phyloP scores from a whole-genome alignment of 2,888 invertebrate species.

The Pemphredon lugubris region DNA sequence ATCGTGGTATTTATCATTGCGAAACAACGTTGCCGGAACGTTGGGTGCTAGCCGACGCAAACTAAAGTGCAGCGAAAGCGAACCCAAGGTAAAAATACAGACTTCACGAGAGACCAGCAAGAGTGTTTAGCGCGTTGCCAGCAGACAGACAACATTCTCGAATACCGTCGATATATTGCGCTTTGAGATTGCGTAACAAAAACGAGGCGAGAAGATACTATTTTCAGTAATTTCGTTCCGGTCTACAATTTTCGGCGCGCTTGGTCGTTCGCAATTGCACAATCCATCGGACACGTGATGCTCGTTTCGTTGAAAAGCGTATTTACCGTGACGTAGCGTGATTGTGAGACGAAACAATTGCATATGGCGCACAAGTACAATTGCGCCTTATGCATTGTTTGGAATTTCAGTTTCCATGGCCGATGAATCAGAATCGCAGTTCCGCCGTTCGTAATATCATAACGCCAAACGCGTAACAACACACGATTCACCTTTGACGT shows the following conservation, averaged over 20 bases:
- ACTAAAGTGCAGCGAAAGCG: too few species aligned
- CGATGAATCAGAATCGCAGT: background rate
- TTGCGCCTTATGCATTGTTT: background rate
- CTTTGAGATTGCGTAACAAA: conserved; percentile 1
- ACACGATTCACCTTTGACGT: too few species aligned
- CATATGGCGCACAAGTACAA: background rate
- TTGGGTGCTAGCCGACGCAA: too few species aligned
- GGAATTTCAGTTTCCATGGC: background rate
- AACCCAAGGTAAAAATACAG: background rate
- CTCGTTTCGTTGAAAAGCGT: background rate
- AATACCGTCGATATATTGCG: background rate
- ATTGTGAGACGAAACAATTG: background rate
- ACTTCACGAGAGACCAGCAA: background rate
- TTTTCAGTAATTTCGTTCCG: conserved; percentile 7
- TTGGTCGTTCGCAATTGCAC: background rate
- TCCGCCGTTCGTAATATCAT: too few species aligned
- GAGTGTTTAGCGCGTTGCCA: background rate
- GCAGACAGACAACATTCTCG: background rate
- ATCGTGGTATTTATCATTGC: too few species aligned
- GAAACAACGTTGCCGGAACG: too few species aligned
- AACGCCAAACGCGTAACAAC: too few species aligned
- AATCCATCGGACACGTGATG: background rate
- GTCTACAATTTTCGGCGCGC: background rate
- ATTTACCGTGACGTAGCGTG: background rate
- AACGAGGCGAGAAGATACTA: background rate